Evolutionary conservation across 2,113 vertebrate genomes (phyloP).

Genomic region (Trogon surrucura): DNA sequence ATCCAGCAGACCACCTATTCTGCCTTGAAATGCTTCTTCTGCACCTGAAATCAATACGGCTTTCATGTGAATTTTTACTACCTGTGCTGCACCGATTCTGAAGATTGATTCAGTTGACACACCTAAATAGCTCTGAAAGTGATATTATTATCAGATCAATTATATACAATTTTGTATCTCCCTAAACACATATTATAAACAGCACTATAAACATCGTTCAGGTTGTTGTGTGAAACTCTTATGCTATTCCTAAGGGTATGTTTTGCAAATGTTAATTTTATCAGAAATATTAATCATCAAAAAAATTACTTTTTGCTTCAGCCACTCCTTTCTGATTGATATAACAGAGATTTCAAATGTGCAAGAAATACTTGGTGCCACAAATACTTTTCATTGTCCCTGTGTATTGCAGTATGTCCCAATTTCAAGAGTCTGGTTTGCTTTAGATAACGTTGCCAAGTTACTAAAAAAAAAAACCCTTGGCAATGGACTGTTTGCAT

Average conservation of each 20-base stretch:
- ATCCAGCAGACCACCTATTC: background rate
- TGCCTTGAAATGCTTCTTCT: background rate
- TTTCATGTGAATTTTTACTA: conserved; percentile 52
- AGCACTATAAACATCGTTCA: conserved; percentile 8
- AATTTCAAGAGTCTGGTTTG: conserved; percentile 46
- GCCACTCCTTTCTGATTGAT: background rate
- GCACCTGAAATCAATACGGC: background rate
- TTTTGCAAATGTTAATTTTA: conserved; percentile 7
- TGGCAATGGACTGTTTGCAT: conserved; percentile 28
- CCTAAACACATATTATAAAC: conserved; percentile 37
- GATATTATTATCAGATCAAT: conserved; percentile 20
- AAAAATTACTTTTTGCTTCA: background rate
- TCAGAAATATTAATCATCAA: background rate
- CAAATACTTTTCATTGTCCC: conserved; percentile 8
- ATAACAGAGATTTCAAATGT: background rate
- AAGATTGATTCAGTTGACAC: background rate
- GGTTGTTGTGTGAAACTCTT: background rate
- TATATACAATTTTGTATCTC: conserved; percentile 40
- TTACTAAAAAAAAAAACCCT: conserved; percentile 19
- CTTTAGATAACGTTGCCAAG: conserved; percentile 55
- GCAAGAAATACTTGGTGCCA: conserved; percentile 14
- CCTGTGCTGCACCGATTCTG: background rate
- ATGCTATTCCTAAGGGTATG: background rate
- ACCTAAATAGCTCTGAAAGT: conserved; percentile 42
- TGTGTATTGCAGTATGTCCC: conserved; percentile 21